Evolutionary conservation across 1,140 invertebrate species (phyloP), one percentile per base, ranked within the genome.

Genomic region (Rhagoletis pomonella): DNA sequence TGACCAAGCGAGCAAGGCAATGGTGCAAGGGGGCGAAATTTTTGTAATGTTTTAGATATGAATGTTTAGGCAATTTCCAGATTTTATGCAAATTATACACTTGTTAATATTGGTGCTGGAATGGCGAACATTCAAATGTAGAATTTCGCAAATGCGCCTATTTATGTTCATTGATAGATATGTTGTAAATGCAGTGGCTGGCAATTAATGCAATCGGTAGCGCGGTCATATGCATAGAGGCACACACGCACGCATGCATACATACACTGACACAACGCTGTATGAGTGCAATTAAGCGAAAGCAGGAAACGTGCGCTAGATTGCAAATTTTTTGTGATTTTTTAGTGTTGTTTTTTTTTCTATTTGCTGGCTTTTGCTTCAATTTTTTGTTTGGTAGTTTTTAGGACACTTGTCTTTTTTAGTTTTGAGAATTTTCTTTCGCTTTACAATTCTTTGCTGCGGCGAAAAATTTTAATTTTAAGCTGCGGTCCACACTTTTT

Each of bases 1-100:
- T 92, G 91, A 90, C 91, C 86, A 88, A 86, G 86, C 73, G 59
- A 62, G 59, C 29, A 60, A 60, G n/a, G 19, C 29, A 85, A 55
- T 29, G 9, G 6, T 64, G 85, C 2, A 65, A 65, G 2, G n/a
- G n/a, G n/a, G n/a, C 29, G 29, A 42, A 65, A 86, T 50, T 65
- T 58, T 87, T 39, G 19, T 7, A 29, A 12, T 39, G 19, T 67
- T 29, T 29, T 29, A 39, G 62, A 7, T 65, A 67, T 67, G 67
- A 62, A 44, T 47, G 17, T 73, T n/a, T 73, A 44, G 6, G 19
- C 10, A 62, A 29, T 29, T 29, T 29, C 29, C 29, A 62, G 17
- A 62, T 62, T 12, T 62, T 62, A 14, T 7, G 1, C 10, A 4
- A 62, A 62, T 55, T 1, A 7, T 55, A 10, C 50, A 55, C 60